phyloP scores from a whole-genome alignment of 1,140 invertebrate genomes.

The Sipha flava region DNA sequence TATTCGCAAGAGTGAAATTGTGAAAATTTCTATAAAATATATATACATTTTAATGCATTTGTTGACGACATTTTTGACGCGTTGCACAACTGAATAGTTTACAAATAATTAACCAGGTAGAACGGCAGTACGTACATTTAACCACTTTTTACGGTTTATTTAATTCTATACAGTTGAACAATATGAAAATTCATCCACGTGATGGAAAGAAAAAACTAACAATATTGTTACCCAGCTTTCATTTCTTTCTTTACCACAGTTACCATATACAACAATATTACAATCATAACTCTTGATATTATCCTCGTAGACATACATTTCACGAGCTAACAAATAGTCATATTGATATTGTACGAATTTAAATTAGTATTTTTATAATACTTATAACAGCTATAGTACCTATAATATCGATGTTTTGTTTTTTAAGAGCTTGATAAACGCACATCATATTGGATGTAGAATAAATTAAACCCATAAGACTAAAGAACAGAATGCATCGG shows the following conservation, averaged over 20 bases:
- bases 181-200: conserved; percentile 1
- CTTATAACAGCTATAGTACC: not conserved
- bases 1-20: too few relatives aligned
- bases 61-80: not conserved
- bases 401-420: not conserved
- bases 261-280: not conserved
- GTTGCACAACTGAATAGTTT: conserved; percentile 11
- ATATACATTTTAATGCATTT: not conserved
- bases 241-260: conserved; percentile 5
- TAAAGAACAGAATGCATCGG: not conserved
- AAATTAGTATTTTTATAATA: not conserved
- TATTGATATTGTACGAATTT: not conserved
- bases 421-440: not conserved
- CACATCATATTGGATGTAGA: not conserved
- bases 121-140: conserved; percentile 10
- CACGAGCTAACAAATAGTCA: not conserved
- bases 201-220: not conserved
- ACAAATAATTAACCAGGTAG: conserved; percentile 29
- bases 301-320: not conserved
- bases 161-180: conserved; percentile 1
- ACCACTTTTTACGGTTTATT: conserved; percentile 31
- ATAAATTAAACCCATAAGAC: not conserved
- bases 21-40: too few relatives aligned
- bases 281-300: not conserved
- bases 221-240: not conserved